These are phyloP conservation scores for Thalassophryne amazonica DNA, from an alignment of 2,797 vertebrate species.

Conservation along the genomic window DNA sequence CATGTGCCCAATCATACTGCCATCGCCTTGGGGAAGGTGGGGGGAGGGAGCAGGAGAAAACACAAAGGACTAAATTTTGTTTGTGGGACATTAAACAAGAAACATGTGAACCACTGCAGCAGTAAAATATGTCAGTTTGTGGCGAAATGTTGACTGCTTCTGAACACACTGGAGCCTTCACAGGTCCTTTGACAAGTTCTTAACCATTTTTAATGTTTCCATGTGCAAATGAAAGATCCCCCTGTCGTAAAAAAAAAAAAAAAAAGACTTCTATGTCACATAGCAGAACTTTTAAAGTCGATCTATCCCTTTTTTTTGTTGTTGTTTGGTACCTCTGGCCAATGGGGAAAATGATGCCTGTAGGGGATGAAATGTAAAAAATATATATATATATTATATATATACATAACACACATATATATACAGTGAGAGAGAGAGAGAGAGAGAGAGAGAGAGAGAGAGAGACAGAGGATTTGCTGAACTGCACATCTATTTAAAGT, in stretches of 20 bases:
- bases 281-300: conserved; percentile 12
- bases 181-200: not conserved
- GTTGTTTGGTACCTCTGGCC: not conserved
- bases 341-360: conserved; percentile 2
- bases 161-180: too few relatives aligned
- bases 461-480: conserved; percentile 15
- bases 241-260: not conserved
- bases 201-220: not conserved
- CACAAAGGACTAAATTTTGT: too few relatives aligned
- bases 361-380: not conserved
- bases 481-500: conserved; percentile 16
- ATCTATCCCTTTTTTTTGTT: not conserved
- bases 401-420: too few relatives aligned
- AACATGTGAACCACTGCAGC: not conserved
- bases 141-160: too few relatives aligned
- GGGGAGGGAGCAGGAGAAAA: too few relatives aligned
- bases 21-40: too few relatives aligned
- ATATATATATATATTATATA: too few relatives aligned
- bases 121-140: not conserved
- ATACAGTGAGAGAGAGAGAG: too few relatives aligned
- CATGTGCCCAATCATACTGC: too few relatives aligned
- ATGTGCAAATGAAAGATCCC: conserved; percentile 3
- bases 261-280: conserved; percentile 3
- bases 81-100: too few relatives aligned
- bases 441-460: too few relatives aligned